Conservation (phyloP, 2,797 vertebrate species). For the Helostoma temminkii region DNA sequence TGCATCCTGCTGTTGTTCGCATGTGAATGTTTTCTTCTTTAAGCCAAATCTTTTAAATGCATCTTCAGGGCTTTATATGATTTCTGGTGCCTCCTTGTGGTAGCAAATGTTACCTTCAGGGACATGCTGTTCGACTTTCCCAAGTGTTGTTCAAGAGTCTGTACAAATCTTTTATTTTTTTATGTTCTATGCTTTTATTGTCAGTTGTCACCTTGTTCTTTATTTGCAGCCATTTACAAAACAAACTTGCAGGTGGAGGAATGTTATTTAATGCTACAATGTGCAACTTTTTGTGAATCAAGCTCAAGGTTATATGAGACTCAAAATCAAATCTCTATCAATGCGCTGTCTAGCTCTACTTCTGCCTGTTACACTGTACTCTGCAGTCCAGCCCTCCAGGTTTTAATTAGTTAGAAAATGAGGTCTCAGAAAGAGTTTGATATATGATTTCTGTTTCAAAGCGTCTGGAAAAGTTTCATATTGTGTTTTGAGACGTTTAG, state of each 20-base stretch:
- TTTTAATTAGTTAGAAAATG: too few relatives aligned
- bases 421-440: too few relatives aligned
- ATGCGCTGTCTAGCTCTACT: too few relatives aligned
- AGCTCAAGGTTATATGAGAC: too few relatives aligned
- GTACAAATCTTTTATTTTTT: background rate
- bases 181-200: background rate
- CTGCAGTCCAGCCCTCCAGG: too few relatives aligned
- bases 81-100: constrained; percentile 51
- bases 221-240: constrained; percentile 1
- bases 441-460: too few relatives aligned
- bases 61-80: constrained; percentile 21
- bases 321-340: too few relatives aligned
- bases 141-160: background rate
- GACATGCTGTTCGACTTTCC: background rate
- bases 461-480: too few relatives aligned
- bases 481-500: constrained; percentile 15
- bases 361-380: too few relatives aligned
- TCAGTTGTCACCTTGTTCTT: background rate
- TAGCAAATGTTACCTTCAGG: constrained; percentile 13
- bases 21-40: background rate
- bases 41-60: constrained; percentile 9
- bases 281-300: too few relatives aligned
- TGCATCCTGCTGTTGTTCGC: constrained; percentile 4
- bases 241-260: background rate
- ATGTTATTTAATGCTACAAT: background rate